Percentiles rank a stretch among this genome's conserved stretches.
Conservation (phyloP, 1,140 invertebrate genomes). For the Brachionus angularis region DNA sequence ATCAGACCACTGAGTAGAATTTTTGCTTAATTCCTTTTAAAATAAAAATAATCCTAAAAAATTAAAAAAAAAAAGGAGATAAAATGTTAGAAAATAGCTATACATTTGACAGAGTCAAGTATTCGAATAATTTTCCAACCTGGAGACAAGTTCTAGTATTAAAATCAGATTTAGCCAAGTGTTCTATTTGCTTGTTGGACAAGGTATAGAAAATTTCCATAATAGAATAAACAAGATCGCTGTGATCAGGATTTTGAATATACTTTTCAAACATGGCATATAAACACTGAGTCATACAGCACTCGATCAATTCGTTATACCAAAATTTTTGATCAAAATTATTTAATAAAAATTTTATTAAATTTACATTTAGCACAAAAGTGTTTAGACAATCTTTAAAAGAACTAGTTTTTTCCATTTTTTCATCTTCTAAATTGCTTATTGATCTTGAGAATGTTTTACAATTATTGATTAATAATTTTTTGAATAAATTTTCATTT, state of each 20-base stretch:
- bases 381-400: neutral
- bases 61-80: neutral
- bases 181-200: conserved; percentile 9
- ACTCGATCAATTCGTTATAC: conserved; percentile 20
- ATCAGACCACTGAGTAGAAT: conserved; percentile 2
- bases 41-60: neutral
- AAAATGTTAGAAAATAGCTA: neutral
- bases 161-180: conserved; percentile 25
- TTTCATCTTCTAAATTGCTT: conserved; percentile 14
- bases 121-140: conserved; percentile 1
- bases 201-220: conserved; percentile 16
- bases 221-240: conserved; percentile 27
- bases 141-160: conserved; percentile 36
- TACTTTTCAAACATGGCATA: conserved; percentile 21
- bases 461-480: neutral
- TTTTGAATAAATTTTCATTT: conserved; percentile 15
- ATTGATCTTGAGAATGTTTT: conserved; percentile 16
- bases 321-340: conserved; percentile 11
- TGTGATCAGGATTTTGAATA: neutral
- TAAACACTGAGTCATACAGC: conserved; percentile 9
- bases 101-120: neutral
- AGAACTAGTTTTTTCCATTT: neutral
- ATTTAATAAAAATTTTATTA: conserved; percentile 11
- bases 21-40: neutral
- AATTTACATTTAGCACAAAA: conserved; percentile 13